Evolutionary conservation across 2,888 invertebrate species (phyloP), one percentile per base, ranked within the genome.

Genomic region (Tetragnatha montana): DNA sequence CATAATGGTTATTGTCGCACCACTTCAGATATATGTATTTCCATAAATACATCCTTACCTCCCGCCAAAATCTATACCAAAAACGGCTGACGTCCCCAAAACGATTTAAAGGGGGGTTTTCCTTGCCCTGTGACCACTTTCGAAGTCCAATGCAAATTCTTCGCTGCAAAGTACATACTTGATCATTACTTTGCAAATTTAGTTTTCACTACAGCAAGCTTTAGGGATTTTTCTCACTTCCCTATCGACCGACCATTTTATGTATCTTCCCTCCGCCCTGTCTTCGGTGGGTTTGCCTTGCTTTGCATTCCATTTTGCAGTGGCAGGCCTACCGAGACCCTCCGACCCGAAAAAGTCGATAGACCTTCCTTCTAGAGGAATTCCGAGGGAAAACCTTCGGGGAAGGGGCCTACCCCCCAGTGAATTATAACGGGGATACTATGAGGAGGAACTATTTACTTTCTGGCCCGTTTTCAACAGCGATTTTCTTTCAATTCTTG

Each of bases 121-220:
- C 35, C 50, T 75, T 75, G 22, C 87, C 70, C 75, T 17, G 35
- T 81, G 80, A 81, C 87, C 75, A 69, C 69, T 80, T 82, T 82
- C 21, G 8, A 50, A 14, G 35, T 10, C 51, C 19, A 35, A 19
- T 81, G 81, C 74, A 82, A 69, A 68, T 71, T 8, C 49, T 79
- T 19, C 10, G 22, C 47, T 35, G 70, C 35, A 83, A 60, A 83
- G 88, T 88, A 83, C 83, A 88, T 82, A 79, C 83, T 88, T 88
- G 88, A 88, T 88, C 88, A 83, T 88, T 88, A 88, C 79, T 88
- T 80, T 82, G 88, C 83, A 82, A 88, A 88, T 88, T 88, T 83
- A 74, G 88, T 82, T 88, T 83, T 79, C 79, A 83, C 83, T 88
- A 79, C 83, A 81, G 49, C 80, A 74, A 81, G 86, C 86, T 51